Evolutionary conservation across 2,888 invertebrate species (phyloP), one percentile per base, ranked within the genome.

Genomic region (Hirtodrosophila cameraria): DNA sequence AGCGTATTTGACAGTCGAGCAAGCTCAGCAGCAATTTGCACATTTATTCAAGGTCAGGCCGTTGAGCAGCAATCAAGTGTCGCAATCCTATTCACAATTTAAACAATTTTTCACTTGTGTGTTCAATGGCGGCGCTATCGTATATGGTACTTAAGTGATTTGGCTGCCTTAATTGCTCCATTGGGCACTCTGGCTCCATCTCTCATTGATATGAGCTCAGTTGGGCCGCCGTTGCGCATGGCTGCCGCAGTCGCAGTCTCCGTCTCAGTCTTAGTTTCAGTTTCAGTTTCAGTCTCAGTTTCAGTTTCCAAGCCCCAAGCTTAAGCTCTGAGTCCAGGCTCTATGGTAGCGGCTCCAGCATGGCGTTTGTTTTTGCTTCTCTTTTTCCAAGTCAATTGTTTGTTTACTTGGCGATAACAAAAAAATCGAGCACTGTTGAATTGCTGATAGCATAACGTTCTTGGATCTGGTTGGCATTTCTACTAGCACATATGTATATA

Each of bases 331-430:
- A 38, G 8, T 9, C 5, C 38, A n/a, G 5, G 20, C 3, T 5
- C 36, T 23, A 11, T 13, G 52, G 18, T 38, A 35, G 33, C 20
- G 41, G 15, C 49, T 58, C 25, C 11, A 25, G 3, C 55, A 11
- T 33, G 45, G 15, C 53, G 38, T 49, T 60, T 45, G 16, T 11
- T 41, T 48, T 58, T 53, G 15, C 35, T 58, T 48, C 58, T 58
- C 35, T 31, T 20, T 48, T 57, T 28, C 36, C 33, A 53, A 70
- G 50, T 55, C 53, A 70, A 69, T 77, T 49, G 53, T 76, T 69
- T 75, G 57, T 73, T 65, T 74, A 70, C 55, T 46, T 42, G 28
- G 42, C 20, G 63, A 68, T 68, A 68, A 62, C 27, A 12, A 23
- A 6, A n/a, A 15, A 36, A 12, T 35, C 48, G 38, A 54, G 46